Conservation (phyloP, 1,140 invertebrate genomes). For the Drosophila sturtevanti region DNA sequence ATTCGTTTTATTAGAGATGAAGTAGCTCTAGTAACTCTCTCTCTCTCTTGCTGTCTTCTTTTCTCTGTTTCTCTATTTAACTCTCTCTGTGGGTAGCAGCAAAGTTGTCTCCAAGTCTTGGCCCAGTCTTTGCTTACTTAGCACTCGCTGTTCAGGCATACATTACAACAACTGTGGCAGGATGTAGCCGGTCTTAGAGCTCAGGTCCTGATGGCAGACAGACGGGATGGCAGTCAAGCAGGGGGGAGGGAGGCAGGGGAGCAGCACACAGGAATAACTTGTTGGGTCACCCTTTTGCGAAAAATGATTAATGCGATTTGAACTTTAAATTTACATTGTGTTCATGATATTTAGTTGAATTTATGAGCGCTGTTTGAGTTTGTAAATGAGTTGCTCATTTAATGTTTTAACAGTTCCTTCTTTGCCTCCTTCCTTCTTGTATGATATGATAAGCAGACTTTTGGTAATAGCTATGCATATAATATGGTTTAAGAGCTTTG, state of each 20-base stretch:
- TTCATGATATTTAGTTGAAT: conserved; percentile 80
- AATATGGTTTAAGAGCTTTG: not conserved
- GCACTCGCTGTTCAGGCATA: conserved; percentile 4
- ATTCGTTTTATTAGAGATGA: not conserved
- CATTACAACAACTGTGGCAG: conserved; percentile 5
- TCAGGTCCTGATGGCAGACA: not conserved
- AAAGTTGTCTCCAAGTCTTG: conserved; percentile 45
- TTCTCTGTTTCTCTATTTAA: conserved; percentile 1
- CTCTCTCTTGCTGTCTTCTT: not conserved
- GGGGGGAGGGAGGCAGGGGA: not conserved
- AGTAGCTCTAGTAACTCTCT: no score
- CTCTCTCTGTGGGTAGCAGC: conserved; percentile 37
- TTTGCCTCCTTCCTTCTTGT: not conserved
- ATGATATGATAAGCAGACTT: not conserved
- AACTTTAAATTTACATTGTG: conserved; percentile 81
- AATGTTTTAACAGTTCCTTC: conserved; percentile 66
- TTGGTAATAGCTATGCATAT: no score
- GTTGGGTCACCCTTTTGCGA: conserved; percentile 44
- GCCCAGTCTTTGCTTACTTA: conserved; percentile 2
- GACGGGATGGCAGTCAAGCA: not conserved
- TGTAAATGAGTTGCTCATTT: conserved; percentile 81
- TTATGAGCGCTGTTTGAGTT: conserved; percentile 80
- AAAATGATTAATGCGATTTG: conserved; percentile 81
- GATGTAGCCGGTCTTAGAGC: not conserved
- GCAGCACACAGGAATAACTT: conserved; percentile 1